These are phyloP conservation scores for Candidula unifasciata DNA, from an alignment of 2,888 invertebrate species.

Conservation along the genomic window DNA sequence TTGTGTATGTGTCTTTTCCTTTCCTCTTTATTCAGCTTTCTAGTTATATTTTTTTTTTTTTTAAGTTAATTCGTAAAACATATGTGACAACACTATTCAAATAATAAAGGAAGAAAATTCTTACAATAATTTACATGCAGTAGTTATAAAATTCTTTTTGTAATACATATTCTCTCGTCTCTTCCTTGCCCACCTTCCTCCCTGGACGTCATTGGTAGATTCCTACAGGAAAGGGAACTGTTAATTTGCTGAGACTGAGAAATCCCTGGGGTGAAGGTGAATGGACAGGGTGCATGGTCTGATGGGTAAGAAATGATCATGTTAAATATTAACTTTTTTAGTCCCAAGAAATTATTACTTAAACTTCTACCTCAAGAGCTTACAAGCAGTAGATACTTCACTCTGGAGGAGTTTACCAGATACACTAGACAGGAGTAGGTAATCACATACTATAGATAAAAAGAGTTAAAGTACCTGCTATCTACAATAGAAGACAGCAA, in stretches of 20 bases:
- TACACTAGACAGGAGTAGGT: too few relatives aligned
- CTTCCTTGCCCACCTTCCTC: neutral
- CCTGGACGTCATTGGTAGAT: conserved; percentile 34
- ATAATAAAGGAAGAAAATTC: neutral
- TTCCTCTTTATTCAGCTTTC: too few relatives aligned
- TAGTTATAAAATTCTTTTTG: neutral
- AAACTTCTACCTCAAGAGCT: too few relatives aligned
- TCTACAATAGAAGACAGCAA: too few relatives aligned
- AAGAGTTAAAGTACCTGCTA: too few relatives aligned
- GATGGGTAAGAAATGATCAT: conserved; percentile 66
- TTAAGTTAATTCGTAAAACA: neutral
- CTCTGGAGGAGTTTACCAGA: too few relatives aligned
- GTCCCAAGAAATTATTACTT: too few relatives aligned
- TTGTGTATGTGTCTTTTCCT: too few relatives aligned
- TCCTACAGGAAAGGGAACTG: conserved; percentile 42
- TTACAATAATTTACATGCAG: neutral
- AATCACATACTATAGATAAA: too few relatives aligned
- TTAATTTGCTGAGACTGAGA: conserved; percentile 68
- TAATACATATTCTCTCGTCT: neutral
- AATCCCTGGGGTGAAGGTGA: conserved; percentile 77
- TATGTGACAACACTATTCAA: neutral
- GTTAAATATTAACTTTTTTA: neutral
- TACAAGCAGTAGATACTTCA: too few relatives aligned
- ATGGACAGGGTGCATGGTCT: conserved; percentile 77
- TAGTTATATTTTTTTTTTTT: neutral